These are phyloP conservation scores for Conger conger DNA, from an alignment of 2,113 vertebrate genomes.

Conservation along the genomic window DNA sequence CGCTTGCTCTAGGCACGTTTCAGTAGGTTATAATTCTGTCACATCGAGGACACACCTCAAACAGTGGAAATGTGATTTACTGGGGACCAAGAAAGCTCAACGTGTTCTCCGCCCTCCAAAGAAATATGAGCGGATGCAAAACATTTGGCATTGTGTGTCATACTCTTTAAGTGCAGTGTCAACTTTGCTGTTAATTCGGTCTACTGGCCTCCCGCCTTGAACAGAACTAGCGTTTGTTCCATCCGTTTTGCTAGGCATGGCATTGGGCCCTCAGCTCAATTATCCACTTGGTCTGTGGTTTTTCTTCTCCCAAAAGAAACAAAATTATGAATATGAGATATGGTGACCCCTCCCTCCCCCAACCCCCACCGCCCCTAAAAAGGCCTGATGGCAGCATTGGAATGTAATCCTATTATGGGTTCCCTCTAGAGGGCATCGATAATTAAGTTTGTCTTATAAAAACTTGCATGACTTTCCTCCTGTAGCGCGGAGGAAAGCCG, in stretches of 20 bases:
- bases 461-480: constrained; percentile 3
- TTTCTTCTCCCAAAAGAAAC: background rate
- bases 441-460: constrained; percentile 29
- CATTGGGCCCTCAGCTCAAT: background rate
- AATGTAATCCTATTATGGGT: constrained; percentile 31
- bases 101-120: background rate
- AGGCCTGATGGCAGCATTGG: constrained; percentile 21
- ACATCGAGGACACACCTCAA: constrained; percentile 8
- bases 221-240: background rate
- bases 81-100: background rate
- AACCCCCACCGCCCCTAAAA: background rate
- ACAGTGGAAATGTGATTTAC: background rate
- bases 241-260: background rate
- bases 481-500: background rate
- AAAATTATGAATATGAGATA: constrained; percentile 9
- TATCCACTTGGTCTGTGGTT: background rate
- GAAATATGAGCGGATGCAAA: background rate
- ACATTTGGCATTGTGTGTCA: background rate
- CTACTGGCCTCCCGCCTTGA: background rate
- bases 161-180: background rate
- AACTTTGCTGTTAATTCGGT: background rate
- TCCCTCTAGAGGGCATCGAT: constrained; percentile 24
- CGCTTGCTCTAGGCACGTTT: background rate
- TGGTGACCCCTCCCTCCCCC: background rate
- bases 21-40: constrained; percentile 7